phyloP scores from a whole-genome alignment of 1,140 invertebrate genomes.

The Liolophura sinensis region DNA sequence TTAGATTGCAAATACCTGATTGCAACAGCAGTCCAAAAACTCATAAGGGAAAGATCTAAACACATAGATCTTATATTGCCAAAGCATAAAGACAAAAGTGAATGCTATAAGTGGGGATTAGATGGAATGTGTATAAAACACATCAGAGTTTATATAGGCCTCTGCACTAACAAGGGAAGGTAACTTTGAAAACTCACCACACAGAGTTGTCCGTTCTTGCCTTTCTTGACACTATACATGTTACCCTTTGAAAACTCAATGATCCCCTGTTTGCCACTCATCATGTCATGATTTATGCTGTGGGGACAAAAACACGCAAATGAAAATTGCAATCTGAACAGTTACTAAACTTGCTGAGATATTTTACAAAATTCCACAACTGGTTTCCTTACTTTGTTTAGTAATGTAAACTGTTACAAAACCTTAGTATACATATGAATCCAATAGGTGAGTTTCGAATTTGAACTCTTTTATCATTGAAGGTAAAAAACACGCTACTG shows the following conservation, averaged over 20 bases:
- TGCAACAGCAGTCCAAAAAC: too few species aligned
- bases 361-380: slow-evolving; percentile 8
- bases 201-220: slow-evolving; percentile 80
- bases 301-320: slow-evolving; percentile 37
- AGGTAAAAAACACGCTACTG: not conserved
- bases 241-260: slow-evolving; percentile 75
- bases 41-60: too few species aligned
- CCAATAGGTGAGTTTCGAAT: slow-evolving; percentile 29
- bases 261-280: slow-evolving; percentile 75
- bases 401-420: slow-evolving; percentile 5
- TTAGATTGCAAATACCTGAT: too few species aligned
- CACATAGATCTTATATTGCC: too few species aligned
- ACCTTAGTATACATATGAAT: too few species aligned
- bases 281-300: slow-evolving; percentile 79
- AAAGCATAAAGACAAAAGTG: too few species aligned
- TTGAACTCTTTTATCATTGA: too few species aligned
- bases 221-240: slow-evolving; percentile 72
- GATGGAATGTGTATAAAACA: too few species aligned
- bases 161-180: too few species aligned
- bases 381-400: not conserved
- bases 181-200: slow-evolving; percentile 65
- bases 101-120: too few species aligned
- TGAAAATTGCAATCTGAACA: not conserved
- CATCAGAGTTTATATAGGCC: too few species aligned
- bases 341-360: not conserved